Evolutionary conservation across 1,140 invertebrate species (phyloP).

Genomic region (Calephelis nemesis): DNA sequence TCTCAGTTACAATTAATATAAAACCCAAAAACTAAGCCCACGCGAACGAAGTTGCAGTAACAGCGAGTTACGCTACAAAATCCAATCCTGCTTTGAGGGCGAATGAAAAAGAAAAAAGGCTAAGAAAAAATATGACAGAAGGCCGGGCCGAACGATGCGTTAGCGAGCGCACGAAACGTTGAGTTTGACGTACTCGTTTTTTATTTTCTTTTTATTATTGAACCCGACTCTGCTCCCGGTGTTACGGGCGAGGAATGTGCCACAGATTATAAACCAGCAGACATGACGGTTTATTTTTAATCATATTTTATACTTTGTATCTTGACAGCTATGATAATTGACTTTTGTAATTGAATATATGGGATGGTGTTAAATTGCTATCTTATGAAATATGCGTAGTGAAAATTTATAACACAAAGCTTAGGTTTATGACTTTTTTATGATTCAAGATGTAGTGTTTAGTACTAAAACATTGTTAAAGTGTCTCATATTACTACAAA

Average conservation of each 20-base stretch:
- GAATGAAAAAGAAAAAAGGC: slow-evolving; percentile 47
- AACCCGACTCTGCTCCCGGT: slow-evolving; percentile 69
- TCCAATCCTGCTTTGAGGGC: slow-evolving; percentile 1
- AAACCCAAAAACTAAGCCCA: too few species aligned
- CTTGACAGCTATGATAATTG: slow-evolving; percentile 40
- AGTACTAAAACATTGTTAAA: slow-evolving; percentile 8
- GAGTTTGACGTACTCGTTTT: slow-evolving; percentile 67
- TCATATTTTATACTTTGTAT: slow-evolving; percentile 30
- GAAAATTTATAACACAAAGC: slow-evolving; percentile 7
- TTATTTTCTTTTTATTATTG: slow-evolving; percentile 75
- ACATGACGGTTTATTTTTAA: slow-evolving; percentile 44
- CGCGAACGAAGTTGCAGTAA: too few species aligned
- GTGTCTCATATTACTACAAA: background rate
- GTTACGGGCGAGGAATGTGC: slow-evolving; percentile 74
- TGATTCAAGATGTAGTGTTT: slow-evolving; percentile 3
- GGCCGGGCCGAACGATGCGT: slow-evolving; percentile 44
- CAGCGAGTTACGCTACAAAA: slow-evolving; percentile 24
- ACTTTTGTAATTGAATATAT: slow-evolving; percentile 37
- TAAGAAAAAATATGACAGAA: slow-evolving; percentile 63
- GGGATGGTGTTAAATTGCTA: slow-evolving; percentile 29
- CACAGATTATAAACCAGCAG: slow-evolving; percentile 52
- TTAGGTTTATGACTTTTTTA: slow-evolving; percentile 2
- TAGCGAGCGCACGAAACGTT: slow-evolving; percentile 60
- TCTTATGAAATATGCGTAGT: slow-evolving; percentile 19
- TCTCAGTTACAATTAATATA: too few species aligned